Conservation (phyloP, 2,797 vertebrate species). For the Taenioides sp. region DNA sequence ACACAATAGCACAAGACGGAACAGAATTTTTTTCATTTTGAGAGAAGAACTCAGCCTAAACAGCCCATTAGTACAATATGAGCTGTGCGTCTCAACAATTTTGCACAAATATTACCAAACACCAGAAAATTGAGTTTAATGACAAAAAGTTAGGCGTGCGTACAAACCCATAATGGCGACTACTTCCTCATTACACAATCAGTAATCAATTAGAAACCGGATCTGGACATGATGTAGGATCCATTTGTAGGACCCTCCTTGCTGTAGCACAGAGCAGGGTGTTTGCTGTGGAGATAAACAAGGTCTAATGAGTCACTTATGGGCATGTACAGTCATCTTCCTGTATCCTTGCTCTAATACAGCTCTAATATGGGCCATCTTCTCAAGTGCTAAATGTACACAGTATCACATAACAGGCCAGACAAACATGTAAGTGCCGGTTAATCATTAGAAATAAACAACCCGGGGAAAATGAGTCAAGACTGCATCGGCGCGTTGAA, state of each 20-base stretch:
- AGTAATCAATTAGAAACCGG: background rate
- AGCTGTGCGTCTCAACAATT: background rate
- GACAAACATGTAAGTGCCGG: slow-evolving; percentile 56
- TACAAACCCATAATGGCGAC: background rate
- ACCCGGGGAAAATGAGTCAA: slow-evolving; percentile 48
- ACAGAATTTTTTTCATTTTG: too few species aligned
- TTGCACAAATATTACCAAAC: background rate
- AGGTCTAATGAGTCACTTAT: slow-evolving; percentile 56
- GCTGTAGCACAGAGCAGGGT: slow-evolving; percentile 3
- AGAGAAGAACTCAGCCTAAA: too few species aligned
- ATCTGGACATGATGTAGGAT: background rate
- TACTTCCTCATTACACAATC: background rate
- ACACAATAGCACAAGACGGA: too few species aligned
- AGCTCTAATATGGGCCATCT: slow-evolving; percentile 24
- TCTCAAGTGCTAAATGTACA: slow-evolving; percentile 32
- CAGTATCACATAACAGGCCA: slow-evolving; percentile 37
- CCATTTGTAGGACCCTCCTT: background rate
- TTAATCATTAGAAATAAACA: slow-evolving; percentile 60
- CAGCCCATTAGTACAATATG: too few species aligned
- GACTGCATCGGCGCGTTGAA: slow-evolving; percentile 32
- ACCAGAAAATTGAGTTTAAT: background rate
- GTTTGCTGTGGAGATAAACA: slow-evolving; percentile 48
- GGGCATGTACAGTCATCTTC: slow-evolving; percentile 29
- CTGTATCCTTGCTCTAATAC: slow-evolving; percentile 8
- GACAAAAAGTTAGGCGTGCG: background rate